A percentile compares a stretch with the other conserved stretches of the same genome.
These are phyloP conservation scores for Chrysomallon squamiferum DNA, from an alignment of 1,140 invertebrate genomes.

Conservation along the genomic window DNA sequence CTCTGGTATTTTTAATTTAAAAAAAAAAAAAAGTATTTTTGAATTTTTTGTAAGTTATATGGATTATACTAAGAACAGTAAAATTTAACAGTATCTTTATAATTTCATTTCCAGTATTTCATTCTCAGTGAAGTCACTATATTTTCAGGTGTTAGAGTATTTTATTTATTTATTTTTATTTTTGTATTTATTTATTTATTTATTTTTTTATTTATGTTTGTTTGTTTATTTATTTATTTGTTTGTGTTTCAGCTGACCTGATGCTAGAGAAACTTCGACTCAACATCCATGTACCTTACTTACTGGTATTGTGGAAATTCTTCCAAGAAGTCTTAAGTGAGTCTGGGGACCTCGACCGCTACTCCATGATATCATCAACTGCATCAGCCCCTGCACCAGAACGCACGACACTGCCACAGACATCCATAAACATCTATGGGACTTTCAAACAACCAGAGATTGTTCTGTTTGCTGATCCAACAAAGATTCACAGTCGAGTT, in stretches of 20 bases:
- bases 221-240: no score
- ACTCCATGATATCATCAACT: not conserved
- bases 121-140: no score
- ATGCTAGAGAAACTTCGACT: conserved; percentile 76
- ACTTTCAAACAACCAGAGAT: conserved; percentile 78
- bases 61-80: no score
- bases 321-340: conserved; percentile 36
- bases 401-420: conserved; percentile 3
- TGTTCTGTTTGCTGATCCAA: conserved; percentile 76
- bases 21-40: not conserved
- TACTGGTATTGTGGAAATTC: conserved; percentile 73
- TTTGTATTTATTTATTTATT: no score
- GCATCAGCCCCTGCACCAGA: not conserved
- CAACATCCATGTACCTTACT: conserved; percentile 77
- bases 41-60: not conserved
- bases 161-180: no score
- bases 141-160: no score
- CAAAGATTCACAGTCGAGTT: conserved; percentile 74
- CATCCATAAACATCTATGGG: conserved; percentile 41
- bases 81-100: no score
- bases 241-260: conserved; percentile 70
- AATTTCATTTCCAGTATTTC: no score
- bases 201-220: no score
- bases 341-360: not conserved
- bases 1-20: not conserved